Evolutionary conservation across 1,140 invertebrate species (phyloP).

Genomic region (Pseudomyrmex pallidus): DNA sequence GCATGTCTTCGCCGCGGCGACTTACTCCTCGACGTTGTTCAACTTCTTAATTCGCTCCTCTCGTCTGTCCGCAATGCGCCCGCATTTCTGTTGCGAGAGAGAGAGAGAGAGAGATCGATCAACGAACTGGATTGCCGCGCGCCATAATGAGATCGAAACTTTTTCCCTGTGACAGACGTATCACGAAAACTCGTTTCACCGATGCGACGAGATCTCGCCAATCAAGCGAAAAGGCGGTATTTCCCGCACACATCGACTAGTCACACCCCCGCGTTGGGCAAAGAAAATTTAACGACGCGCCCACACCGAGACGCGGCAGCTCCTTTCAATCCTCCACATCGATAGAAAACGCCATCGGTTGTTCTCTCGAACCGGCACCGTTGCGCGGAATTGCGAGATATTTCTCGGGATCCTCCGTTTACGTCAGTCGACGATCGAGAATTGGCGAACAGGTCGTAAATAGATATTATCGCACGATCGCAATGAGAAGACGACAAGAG

Average conservation of each 20-base stretch:
- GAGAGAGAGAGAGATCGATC: constrained; percentile 35
- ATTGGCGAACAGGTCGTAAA: background rate
- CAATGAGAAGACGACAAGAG: too few species aligned
- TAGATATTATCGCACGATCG: too few species aligned
- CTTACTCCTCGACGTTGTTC: too few species aligned
- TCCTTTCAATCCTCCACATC: background rate
- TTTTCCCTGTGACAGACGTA: constrained; percentile 17
- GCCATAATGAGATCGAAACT: constrained; percentile 30
- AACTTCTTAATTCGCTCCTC: too few species aligned
- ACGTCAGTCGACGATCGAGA: background rate
- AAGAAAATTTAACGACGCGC: constrained; percentile 53
- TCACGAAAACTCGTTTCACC: constrained; percentile 14
- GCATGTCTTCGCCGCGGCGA: too few species aligned
- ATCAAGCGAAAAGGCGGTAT: constrained; percentile 17
- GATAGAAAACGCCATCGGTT: constrained; percentile 16
- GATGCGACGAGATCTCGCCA: background rate
- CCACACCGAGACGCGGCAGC: background rate
- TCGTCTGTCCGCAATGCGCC: constrained; percentile 30
- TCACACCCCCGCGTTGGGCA: background rate
- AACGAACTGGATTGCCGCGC: constrained; percentile 22
- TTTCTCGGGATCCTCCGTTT: background rate
- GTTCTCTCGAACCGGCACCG: background rate
- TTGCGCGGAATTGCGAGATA: too few species aligned
- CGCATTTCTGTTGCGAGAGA: constrained; percentile 7
- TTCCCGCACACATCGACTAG: background rate